phyloP scores from a whole-genome alignment of 2,113 vertebrate species.

The Columbina picui region DNA sequence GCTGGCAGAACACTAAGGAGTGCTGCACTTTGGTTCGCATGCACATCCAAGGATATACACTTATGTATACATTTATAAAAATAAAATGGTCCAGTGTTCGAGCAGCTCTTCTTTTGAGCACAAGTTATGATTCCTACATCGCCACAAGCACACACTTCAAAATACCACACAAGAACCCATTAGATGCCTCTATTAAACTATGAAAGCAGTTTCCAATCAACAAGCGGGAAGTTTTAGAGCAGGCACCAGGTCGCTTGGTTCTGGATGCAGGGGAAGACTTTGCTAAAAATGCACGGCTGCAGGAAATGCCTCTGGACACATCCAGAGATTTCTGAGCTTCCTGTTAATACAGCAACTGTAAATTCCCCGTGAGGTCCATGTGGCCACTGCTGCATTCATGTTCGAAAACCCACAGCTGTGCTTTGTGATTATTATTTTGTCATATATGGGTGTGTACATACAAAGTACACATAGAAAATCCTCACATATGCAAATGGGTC shows the following conservation, averaged over 20 bases:
- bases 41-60: fast-evolving
- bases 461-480: not conserved
- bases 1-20: not conserved
- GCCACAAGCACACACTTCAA: not conserved
- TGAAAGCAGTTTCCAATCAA: not conserved
- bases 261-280: not conserved
- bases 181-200: not conserved
- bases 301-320: not conserved
- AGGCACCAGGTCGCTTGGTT: not conserved
- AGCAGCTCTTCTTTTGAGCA: not conserved
- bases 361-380: not conserved
- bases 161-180: not conserved
- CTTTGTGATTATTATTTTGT: fast-evolving
- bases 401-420: not conserved
- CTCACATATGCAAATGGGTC: not conserved
- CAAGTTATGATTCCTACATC: not conserved
- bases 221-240: not conserved
- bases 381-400: fast-evolving
- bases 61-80: fast-evolving
- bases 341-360: not conserved
- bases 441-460: not conserved
- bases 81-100: fast-evolving
- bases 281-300: not conserved
- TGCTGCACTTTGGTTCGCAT: not conserved
- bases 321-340: not conserved